These are phyloP conservation scores for Gryllus longicercus DNA, from an alignment of 2,888 invertebrate genomes.

Conservation along the genomic window DNA sequence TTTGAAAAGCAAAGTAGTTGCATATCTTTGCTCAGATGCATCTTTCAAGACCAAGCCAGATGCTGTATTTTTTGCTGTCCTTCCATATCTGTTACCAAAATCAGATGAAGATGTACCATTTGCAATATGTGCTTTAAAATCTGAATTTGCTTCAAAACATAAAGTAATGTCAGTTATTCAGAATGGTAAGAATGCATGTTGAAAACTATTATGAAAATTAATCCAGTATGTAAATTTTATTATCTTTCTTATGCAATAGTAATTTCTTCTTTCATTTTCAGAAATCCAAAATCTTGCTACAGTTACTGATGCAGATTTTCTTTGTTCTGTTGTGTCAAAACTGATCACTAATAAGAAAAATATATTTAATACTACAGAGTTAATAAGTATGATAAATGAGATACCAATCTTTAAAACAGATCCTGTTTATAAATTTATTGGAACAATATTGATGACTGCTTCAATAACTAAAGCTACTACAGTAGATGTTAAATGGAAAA, in stretches of 20 bases:
- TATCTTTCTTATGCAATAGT: not conserved
- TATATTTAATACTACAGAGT: not conserved
- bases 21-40: conserved; percentile 51
- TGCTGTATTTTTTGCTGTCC: conserved; percentile 57
- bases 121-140: conserved; percentile 49
- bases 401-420: conserved; percentile 40
- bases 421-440: conserved; percentile 42
- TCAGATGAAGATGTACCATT: conserved; percentile 47
- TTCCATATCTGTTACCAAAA: conserved; percentile 62
- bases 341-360: conserved; percentile 23
- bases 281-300: not conserved
- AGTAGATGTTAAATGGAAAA: conserved; percentile 46
- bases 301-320: not conserved
- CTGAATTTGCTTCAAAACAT: conserved; percentile 49
- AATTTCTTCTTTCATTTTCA: not conserved
- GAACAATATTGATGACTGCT: conserved; percentile 50
- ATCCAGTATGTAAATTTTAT: not conserved
- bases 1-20: conserved; percentile 49
- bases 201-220: conserved; percentile 25
- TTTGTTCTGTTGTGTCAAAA: not conserved
- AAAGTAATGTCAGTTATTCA: conserved; percentile 42
- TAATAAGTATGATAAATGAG: conserved; percentile 38
- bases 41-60: conserved; percentile 46
- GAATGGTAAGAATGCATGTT: conserved; percentile 26
- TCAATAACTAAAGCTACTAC: conserved; percentile 47